A percentile compares a stretch with the other conserved stretches of the same genome.
These are phyloP conservation scores for Lasioglossum vierecki DNA, from an alignment of 2,888 invertebrate genomes.

Conservation along the genomic window DNA sequence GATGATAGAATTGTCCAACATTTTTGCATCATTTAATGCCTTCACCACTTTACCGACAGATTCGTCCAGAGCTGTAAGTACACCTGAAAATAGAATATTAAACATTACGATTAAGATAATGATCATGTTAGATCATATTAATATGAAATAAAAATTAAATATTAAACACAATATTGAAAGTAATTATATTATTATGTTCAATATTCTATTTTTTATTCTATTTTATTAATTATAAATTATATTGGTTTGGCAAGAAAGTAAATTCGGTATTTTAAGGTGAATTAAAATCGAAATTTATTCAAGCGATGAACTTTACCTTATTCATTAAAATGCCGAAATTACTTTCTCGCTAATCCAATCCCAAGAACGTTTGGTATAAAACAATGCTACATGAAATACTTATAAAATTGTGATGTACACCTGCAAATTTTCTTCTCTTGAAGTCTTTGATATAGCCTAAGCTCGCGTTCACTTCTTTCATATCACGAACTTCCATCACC, in stretches of 20 bases:
- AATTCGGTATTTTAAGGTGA: too few relatives aligned
- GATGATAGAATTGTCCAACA: constrained; percentile 87
- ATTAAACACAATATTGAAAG: background rate
- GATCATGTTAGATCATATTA: too few relatives aligned
- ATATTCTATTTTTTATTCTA: background rate
- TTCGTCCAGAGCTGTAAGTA: constrained; percentile 87
- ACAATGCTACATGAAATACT: background rate
- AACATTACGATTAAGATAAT: background rate
- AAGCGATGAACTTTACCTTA: too few relatives aligned
- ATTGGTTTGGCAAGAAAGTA: too few relatives aligned
- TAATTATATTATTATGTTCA: background rate
- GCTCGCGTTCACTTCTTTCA: constrained; percentile 87
- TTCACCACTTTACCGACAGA: constrained; percentile 86
- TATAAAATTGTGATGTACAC: constrained; percentile 81
- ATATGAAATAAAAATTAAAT: background rate
- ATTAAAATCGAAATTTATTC: too few relatives aligned
- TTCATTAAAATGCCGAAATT: too few relatives aligned
- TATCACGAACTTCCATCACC: constrained; percentile 88
- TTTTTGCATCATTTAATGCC: constrained; percentile 83
- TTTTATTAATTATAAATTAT: background rate
- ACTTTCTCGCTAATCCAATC: too few relatives aligned
- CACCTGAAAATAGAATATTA: constrained; percentile 82
- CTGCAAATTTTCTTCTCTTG: constrained; percentile 89
- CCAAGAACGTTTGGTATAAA: background rate
- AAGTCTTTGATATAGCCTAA: constrained; percentile 89